Percentiles rank a stretch among this genome's conserved stretches.
Evolutionary conservation across 2,888 invertebrate species (phyloP).

Genomic region (Bursaphelenchus okinawaensis): DNA sequence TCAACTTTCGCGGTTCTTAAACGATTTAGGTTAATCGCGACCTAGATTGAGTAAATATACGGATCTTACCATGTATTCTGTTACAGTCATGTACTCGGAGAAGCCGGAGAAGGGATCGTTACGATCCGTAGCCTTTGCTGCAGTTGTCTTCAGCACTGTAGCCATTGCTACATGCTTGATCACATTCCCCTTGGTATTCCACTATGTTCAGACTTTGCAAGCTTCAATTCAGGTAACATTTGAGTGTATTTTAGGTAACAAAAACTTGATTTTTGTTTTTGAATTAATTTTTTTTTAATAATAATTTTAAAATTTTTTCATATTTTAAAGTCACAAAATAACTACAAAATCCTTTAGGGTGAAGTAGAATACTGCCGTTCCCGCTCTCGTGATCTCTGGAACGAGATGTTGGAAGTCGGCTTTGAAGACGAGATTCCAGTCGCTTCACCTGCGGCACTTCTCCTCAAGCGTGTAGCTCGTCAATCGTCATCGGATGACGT

Average conservation of each 20-base stretch:
- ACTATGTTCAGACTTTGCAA: conserved; percentile 57
- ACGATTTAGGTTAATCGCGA: no score
- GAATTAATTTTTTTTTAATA: conserved; percentile 14
- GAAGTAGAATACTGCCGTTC: conserved; percentile 56
- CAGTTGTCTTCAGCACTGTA: conserved; percentile 56
- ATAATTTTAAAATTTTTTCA: no score
- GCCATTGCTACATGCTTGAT: conserved; percentile 56
- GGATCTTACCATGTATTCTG: background rate
- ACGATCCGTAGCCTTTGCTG: conserved; percentile 52
- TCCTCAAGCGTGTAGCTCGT: conserved; percentile 48
- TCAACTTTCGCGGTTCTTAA: background rate
- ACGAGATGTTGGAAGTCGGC: conserved; percentile 54
- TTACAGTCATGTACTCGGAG: conserved; percentile 7
- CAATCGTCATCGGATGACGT: conserved; percentile 46
- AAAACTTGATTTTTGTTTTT: conserved; percentile 7
- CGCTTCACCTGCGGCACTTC: conserved; percentile 26
- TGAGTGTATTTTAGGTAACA: background rate
- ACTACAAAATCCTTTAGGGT: conserved; percentile 34
- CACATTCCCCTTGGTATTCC: conserved; percentile 57
- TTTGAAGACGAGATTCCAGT: conserved; percentile 32
- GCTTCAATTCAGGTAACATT: conserved; percentile 51
- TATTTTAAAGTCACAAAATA: conserved; percentile 2
- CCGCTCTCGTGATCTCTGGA: conserved; percentile 55
- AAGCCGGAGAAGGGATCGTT: conserved; percentile 34
- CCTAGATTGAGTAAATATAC: no score